Base-by-base conservation (phyloP, 2,888 invertebrate species). In the Keiferia lycopersicella region DNA sequence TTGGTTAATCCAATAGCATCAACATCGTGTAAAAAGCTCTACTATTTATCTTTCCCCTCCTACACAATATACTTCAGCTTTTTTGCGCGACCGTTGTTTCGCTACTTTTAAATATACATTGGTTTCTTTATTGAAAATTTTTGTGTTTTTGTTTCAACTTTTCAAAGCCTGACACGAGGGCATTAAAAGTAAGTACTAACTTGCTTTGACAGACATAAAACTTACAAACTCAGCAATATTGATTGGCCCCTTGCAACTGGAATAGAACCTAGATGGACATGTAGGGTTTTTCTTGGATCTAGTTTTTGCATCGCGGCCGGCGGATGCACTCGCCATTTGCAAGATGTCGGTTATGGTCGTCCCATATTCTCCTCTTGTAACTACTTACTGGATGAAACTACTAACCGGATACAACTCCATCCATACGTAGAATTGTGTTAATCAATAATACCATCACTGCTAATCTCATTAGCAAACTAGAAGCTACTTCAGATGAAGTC, bases 321-420 rank as follows among this genome's bases (percentile, higher is more conserved):
- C 73, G 76, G 76, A 77, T 71, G 70, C 64, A 39, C 57, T 65
- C 67, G 48, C 73, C 73, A 72, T 75, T 71, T 70, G 72, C 30
- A 30, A 61, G 51, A 51, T 51, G 20, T 22, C 6, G 18, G 51
- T 22, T 51, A 18, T 62, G 62, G 62, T 8, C 61, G 20, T 16
- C 41, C 41, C 41, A 41, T 41, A 41, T 41, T 14, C 41, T 41
- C 34, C 34, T 34, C 34, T 8, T 7, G 8, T 34, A 34, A 4
- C 34, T 34, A 34, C 8, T 2, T 41, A 41, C 41, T 41, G 18
- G 68, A 11, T 41, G 41, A 14, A 14, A 41, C 14, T 14, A 41
- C 41, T 14, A 14, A n/a, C 41, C 41, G 41, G 41, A 41, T 41
- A 41, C 41, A 41, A 41, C 41, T 41, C 41, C 41, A 34, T 34